phyloP scores from a whole-genome alignment of 2,888 invertebrate genomes.

The Clanis bilineata region DNA sequence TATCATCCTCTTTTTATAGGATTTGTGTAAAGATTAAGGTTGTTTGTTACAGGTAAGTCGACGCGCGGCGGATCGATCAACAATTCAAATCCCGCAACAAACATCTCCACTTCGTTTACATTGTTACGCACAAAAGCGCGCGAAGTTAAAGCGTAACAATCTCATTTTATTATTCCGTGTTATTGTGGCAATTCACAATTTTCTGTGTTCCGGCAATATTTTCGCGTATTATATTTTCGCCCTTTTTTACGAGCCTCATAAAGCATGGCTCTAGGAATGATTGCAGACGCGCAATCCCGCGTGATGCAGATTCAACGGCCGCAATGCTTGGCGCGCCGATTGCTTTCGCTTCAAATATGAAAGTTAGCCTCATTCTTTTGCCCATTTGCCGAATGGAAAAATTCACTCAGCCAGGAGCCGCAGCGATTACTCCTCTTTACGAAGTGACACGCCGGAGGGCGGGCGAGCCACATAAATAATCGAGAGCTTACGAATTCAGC shows the following conservation, averaged over 20 bases:
- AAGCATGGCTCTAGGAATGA: conserved; percentile 56
- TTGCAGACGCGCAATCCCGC: conserved; percentile 35
- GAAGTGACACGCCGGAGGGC: conserved; percentile 59
- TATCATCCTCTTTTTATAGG: conserved; percentile 15
- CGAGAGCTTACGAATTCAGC: conserved; percentile 68
- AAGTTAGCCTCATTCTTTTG: conserved; percentile 66
- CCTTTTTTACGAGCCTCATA: conserved; percentile 64
- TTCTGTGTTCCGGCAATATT: conserved; percentile 53
- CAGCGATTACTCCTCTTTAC: conserved; percentile 73
- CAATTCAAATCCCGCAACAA: conserved; percentile 7
- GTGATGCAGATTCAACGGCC: conserved; percentile 34
- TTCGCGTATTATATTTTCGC: conserved; percentile 38
- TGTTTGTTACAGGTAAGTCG: conserved; percentile 36
- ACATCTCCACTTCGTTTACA: background rate
- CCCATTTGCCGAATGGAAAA: conserved; percentile 73
- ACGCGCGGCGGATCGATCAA: background rate
- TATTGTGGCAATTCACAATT: conserved; percentile 57
- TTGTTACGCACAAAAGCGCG: background rate
- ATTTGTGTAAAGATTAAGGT: conserved; percentile 23
- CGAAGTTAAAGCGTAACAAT: conserved; percentile 25
- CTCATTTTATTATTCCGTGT: conserved; percentile 50
- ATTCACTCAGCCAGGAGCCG: conserved; percentile 68
- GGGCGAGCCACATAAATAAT: conserved; percentile 71
- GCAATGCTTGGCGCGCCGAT: conserved; percentile 36
- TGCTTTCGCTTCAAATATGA: conserved; percentile 61